Evolutionary conservation across 2,113 vertebrate genomes (phyloP).

Genomic region (Aplodontia rufa): DNA sequence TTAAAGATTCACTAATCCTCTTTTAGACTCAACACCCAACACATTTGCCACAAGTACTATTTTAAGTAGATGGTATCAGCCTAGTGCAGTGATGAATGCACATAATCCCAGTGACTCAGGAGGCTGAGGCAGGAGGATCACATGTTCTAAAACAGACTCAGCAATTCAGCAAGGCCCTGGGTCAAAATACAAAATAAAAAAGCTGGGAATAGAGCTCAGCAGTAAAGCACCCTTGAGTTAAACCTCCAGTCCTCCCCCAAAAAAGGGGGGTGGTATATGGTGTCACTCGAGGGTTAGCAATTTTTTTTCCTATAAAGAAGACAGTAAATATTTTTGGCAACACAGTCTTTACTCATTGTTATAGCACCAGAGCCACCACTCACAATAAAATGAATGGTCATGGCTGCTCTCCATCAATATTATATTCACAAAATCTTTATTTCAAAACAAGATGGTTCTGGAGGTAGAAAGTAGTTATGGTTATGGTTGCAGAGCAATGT

Average conservation of each 20-base stretch:
- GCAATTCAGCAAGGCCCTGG: too few relatives aligned
- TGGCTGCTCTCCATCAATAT: not conserved
- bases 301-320: not conserved
- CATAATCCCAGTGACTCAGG: too few relatives aligned
- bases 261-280: too few relatives aligned
- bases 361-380: not conserved
- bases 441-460: not conserved
- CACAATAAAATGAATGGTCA: not conserved
- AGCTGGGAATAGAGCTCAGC: too few relatives aligned
- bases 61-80: not conserved
- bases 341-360: not conserved
- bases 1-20: not conserved
- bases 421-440: not conserved
- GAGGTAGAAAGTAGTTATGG: not conserved
- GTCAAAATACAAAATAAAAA: too few relatives aligned
- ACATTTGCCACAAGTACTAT: not conserved
- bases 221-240: not conserved
- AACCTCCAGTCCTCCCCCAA: not conserved
- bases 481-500: not conserved
- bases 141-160: too few relatives aligned
- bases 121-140: too few relatives aligned
- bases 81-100: too few relatives aligned
- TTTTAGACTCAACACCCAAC: not conserved
- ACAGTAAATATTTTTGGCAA: not conserved
- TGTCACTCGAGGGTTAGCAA: not conserved